These are phyloP conservation scores for Callopanchax toddi DNA, from an alignment of 2,113 vertebrate species.

Conservation along the genomic window DNA sequence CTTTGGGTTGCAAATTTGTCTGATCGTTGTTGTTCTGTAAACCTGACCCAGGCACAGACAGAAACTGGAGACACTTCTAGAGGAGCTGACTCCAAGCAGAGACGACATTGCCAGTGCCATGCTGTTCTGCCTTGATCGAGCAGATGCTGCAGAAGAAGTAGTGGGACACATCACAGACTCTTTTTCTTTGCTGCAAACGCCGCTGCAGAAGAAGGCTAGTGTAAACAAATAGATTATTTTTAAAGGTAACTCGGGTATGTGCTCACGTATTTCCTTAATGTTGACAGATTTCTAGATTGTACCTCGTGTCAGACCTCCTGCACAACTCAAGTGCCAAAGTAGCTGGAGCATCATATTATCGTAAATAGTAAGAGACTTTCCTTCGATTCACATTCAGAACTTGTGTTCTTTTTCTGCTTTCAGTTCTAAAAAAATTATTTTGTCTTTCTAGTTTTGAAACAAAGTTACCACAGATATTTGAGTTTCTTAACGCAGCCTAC, in stretches of 20 bases:
- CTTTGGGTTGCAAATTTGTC: background rate
- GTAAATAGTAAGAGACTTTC: constrained; percentile 80
- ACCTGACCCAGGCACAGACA: constrained; percentile 73
- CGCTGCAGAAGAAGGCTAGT: constrained; percentile 79
- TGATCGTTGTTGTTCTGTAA: constrained; percentile 1
- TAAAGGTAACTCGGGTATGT: background rate
- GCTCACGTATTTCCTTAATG: background rate
- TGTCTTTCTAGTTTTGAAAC: constrained; percentile 78
- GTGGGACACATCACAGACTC: constrained; percentile 79
- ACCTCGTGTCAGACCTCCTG: constrained; percentile 83
- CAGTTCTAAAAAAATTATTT: background rate
- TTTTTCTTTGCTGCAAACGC: constrained; percentile 77
- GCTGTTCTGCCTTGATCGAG: constrained; percentile 82
- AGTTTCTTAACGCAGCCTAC: constrained; percentile 77
- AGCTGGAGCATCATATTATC: constrained; percentile 82
- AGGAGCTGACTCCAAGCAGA: constrained; percentile 74
- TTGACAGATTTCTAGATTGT: constrained; percentile 80
- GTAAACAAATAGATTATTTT: background rate
- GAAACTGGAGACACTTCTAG: constrained; percentile 75
- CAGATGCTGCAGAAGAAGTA: constrained; percentile 83
- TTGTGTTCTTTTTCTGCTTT: background rate
- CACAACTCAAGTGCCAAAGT: constrained; percentile 86
- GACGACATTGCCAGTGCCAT: constrained; percentile 76
- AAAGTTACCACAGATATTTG: constrained; percentile 81
- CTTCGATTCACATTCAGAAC: background rate